Conservation (phyloP, 2,113 vertebrate species). For the Prionailurus bengalensis region DNA sequence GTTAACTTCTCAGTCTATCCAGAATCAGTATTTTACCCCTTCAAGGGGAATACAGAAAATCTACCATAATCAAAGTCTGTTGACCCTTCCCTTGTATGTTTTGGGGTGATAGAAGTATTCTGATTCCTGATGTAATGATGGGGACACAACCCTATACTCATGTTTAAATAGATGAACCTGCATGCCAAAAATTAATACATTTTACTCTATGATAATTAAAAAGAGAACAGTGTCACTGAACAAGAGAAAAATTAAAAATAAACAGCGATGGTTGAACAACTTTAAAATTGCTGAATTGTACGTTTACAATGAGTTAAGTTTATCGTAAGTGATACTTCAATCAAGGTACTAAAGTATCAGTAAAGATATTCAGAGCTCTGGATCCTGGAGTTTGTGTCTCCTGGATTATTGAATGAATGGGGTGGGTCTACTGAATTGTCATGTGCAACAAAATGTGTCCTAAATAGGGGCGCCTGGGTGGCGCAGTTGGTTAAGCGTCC, state of each 20-base stretch:
- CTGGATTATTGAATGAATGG: not conserved
- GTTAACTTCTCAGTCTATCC: not conserved
- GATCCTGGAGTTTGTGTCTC: not conserved
- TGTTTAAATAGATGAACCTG: not conserved
- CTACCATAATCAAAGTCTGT: not conserved
- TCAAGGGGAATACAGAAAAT: not conserved
- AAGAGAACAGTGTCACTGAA: not conserved
- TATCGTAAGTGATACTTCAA: not conserved
- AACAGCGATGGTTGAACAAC: not conserved
- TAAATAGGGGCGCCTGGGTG: not conserved
- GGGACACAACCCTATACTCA: not conserved
- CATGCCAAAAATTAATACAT: not conserved
- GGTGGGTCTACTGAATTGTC: rapidly evolving
- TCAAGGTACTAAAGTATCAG: not conserved
- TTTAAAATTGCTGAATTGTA: not conserved
- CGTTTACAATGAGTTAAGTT: not conserved
- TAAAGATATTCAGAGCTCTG: not conserved
- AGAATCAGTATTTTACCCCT: not conserved
- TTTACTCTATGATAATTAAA: not conserved
- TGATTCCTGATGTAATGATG: not conserved
- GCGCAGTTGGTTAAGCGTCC: too few species aligned
- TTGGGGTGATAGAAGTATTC: not conserved
- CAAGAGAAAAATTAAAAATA: not conserved
- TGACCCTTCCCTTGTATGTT: not conserved
- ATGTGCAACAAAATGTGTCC: not conserved